Evolutionary conservation across 2,113 vertebrate genomes (phyloP).

Genomic region (Sceloporus tristichus): DNA sequence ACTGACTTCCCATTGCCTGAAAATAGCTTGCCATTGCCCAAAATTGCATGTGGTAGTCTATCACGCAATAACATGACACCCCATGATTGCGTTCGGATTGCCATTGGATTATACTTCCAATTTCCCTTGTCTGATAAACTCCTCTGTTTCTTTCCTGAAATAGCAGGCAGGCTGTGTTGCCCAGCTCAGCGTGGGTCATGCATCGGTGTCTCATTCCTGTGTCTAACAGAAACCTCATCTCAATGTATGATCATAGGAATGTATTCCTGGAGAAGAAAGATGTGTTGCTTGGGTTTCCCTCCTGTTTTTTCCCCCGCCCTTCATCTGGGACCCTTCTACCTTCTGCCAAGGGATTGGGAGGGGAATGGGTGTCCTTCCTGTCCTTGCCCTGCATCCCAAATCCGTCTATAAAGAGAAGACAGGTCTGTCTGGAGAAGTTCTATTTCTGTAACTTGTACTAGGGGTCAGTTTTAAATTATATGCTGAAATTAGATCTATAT

Average conservation of each 20-base stretch:
- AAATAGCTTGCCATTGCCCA: no score
- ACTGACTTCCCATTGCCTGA: no score
- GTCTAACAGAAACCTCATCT: neutral
- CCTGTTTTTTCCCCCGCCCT: neutral
- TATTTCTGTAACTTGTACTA: conserved; percentile 14
- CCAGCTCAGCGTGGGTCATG: neutral
- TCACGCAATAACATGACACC: no score
- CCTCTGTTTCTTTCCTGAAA: neutral
- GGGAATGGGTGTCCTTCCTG: no score
- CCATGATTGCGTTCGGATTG: no score
- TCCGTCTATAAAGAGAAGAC: neutral
- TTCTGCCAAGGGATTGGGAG: neutral
- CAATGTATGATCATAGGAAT: conserved; percentile 1
- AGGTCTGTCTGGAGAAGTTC: neutral
- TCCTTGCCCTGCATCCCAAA: neutral
- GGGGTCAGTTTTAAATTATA: conserved; percentile 38
- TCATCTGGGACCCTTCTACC: neutral
- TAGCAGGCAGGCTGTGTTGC: neutral
- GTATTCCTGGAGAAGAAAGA: conserved; percentile 12
- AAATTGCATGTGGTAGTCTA: no score
- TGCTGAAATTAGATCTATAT: conserved; percentile 39
- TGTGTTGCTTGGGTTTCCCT: neutral
- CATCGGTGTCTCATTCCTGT: neutral
- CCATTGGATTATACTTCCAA: no score
- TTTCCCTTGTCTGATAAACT: no score